Conservation (phyloP, 1,140 invertebrate genomes). For the Macrostomum lignano region DNA sequence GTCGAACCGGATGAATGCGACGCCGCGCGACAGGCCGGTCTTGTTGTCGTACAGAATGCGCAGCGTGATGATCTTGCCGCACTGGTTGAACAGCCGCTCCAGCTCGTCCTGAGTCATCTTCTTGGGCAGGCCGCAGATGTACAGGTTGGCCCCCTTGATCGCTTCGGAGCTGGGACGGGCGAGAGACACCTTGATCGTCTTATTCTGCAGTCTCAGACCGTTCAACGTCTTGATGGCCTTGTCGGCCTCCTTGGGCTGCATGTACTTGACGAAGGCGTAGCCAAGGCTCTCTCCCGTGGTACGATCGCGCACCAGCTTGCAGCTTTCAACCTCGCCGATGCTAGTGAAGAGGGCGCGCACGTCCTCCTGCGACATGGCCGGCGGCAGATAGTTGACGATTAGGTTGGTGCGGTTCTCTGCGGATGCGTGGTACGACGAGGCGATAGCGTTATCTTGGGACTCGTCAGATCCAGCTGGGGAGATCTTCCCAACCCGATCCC, state of each 20-base stretch:
- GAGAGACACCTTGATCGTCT: conserved; percentile 6
- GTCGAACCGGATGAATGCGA: conserved; percentile 84
- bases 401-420: conserved; percentile 26
- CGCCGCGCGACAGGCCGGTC: conserved; percentile 59
- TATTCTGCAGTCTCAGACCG: conserved; percentile 43
- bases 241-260: conserved; percentile 67
- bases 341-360: conserved; percentile 69
- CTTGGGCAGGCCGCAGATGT: conserved; percentile 7
- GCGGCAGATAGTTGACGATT: conserved; percentile 86
- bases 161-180: conserved; percentile 5
- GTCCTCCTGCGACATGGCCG: conserved; percentile 91
- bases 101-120: conserved; percentile 4
- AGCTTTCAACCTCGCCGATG: conserved; percentile 81
- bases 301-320: conserved; percentile 53
- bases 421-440: too few species aligned
- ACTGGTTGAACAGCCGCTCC: conserved; percentile 3
- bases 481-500: too few species aligned
- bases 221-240: conserved; percentile 80
- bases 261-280: conserved; percentile 87
- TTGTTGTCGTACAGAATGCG: conserved; percentile 4
- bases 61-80: conserved; percentile 7
- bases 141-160: conserved; percentile 7
- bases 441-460: too few species aligned
- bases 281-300: conserved; percentile 68
- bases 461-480: too few species aligned